These are phyloP conservation scores for Listronotus oregonensis DNA, from an alignment of 1,140 invertebrate genomes.

Conservation along the genomic window DNA sequence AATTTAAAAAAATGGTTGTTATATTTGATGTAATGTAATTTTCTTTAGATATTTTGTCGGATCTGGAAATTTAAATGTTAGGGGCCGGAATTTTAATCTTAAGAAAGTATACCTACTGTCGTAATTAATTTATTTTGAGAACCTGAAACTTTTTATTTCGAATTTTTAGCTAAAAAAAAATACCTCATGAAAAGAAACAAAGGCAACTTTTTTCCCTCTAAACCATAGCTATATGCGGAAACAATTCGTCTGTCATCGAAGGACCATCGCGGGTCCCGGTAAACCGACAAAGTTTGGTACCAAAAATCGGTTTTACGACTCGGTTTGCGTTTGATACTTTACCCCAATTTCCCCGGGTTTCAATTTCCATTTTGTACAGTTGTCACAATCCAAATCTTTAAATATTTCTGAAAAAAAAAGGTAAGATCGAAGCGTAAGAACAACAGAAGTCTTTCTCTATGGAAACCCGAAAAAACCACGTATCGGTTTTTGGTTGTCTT, in stretches of 20 bases:
- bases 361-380: slow-evolving; percentile 69
- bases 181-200: slow-evolving; percentile 73
- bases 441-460: too few relatives aligned
- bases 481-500: too few relatives aligned
- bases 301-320: slow-evolving; percentile 10
- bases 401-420: slow-evolving; percentile 56
- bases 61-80: too few relatives aligned
- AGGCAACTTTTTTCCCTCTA: slow-evolving; percentile 71
- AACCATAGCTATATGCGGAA: slow-evolving; percentile 81
- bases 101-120: too few relatives aligned
- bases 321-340: slow-evolving; percentile 51
- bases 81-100: too few relatives aligned
- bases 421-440: too few relatives aligned
- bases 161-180: background rate
- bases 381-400: slow-evolving; percentile 63
- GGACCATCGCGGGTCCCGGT: slow-evolving; percentile 74
- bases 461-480: too few relatives aligned
- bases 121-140: too few relatives aligned
- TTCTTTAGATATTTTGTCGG: too few relatives aligned
- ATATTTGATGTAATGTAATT: too few relatives aligned
- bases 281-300: slow-evolving; percentile 64
- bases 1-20: too few relatives aligned
- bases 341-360: slow-evolving; percentile 72
- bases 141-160: too few relatives aligned
- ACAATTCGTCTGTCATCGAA: slow-evolving; percentile 69